Base-by-base conservation (phyloP, 2,888 invertebrate species). In the Callosobruchus maculatus region DNA sequence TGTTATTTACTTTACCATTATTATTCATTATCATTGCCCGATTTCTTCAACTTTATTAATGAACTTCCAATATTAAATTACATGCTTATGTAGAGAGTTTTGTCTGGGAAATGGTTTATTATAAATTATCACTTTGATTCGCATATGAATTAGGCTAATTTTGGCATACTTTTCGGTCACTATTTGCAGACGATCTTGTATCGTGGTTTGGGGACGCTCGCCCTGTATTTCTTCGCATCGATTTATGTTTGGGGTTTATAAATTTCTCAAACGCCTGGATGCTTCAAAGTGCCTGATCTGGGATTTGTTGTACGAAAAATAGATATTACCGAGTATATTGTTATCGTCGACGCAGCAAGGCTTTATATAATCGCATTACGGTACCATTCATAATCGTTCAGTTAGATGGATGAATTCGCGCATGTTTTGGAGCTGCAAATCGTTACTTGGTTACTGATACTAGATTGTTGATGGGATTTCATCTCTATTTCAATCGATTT, bases 341-440 rank as follows among this genome's bases (percentile, higher is more conserved):
- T 73, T 73, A 73, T 70, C 70, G 67, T 70, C 30, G 68, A 66
- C 69, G 66, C 70, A 70, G 70, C 30, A 22, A 69, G 49, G 70
- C 73, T 73, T 49, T 67, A 21, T 69, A 21, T 73, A 73, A 73
- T 73, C 73, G 73, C 30, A 68, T 73, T 73, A 73, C 9, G 22
- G 49, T 18, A 18, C 49, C 49, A 49, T 49, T n/a, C 66, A 71
- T 66, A 21, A 71, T 22, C 49, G 22, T 71, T 71, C 71, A 21
- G 49, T 13, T 49, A 49, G 49, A 49, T 7, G 26, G 4, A 49
- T 13, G 20, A 30, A 30, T 30, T 70, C 70, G 21, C 70, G 5
- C 13, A 70, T 31, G 21, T 70, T 21, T 70, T 13, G 70, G 20
- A 22, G 22, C 70, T 22, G 7, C 20, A 26, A 26, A 26, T 26